Conservation (phyloP, 2,113 vertebrate genomes). For the Theristicus caerulescens region DNA sequence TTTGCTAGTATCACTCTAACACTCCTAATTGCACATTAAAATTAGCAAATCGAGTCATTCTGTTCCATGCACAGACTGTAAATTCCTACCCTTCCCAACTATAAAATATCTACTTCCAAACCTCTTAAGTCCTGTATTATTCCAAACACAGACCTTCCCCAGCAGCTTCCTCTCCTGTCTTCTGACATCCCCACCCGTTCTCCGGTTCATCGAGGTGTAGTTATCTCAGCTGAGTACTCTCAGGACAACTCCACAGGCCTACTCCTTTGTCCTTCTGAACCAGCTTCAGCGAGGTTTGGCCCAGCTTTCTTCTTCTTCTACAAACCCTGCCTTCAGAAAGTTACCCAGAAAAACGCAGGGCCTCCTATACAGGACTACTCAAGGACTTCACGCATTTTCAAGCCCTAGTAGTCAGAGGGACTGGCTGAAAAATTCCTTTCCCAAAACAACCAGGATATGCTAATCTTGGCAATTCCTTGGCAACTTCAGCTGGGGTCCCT, state of each 20-base stretch:
- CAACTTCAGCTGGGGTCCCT: neutral
- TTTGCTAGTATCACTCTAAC: neutral
- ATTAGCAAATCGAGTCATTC: neutral
- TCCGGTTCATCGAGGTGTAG: accelerated
- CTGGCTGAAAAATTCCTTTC: neutral
- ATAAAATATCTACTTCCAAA: neutral
- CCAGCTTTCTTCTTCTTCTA: neutral
- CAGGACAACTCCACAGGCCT: neutral
- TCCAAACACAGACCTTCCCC: neutral
- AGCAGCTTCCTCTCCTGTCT: neutral
- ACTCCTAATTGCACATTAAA: neutral
- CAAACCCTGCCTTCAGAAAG: neutral
- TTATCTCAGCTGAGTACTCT: neutral
- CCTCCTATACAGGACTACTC: neutral
- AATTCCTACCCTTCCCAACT: neutral
- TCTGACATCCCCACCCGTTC: neutral
- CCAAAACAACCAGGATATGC: neutral
- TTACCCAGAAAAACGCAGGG: neutral
- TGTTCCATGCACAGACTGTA: neutral
- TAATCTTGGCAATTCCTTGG: neutral
- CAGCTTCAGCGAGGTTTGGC: neutral
- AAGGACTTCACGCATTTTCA: neutral
- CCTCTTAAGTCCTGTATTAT: neutral
- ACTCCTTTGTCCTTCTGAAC: neutral
- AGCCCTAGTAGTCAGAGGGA: neutral